Base-by-base conservation (phyloP, 2,888 invertebrate genomes). In the Pterobdella sp. region DNA sequence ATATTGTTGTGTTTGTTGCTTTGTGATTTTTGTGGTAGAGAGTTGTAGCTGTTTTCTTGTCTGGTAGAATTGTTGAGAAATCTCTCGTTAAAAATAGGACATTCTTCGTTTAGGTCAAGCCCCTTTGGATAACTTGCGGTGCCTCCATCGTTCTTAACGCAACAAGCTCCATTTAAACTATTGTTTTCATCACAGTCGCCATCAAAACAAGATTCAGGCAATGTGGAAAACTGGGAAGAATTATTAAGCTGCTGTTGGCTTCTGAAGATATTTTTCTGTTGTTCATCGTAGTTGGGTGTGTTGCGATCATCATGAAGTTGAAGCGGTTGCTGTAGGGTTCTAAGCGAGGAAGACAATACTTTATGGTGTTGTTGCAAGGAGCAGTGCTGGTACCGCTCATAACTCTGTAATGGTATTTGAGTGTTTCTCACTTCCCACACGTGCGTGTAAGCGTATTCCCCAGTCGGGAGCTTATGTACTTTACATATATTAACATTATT, bases 361-460 rank as follows among this genome's bases (percentile, higher is more conserved):
- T 42, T 42, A 22, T 42, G 49, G 4, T n/a, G 29, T 26, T 22
- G 63, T 71, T 71, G 63, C 37, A 49, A 49, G n/a, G 1, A 29
- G 26, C 42, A 52, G 1, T 37, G 68, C 4, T 3, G 35, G 3
- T 7, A 18, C 4, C 32, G 69, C 52, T 68, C 37, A 4, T 68
- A 14, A 18, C 29, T 32, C 32, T 29, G 56, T 34, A 71, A 34
- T 34, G 74, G 74, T 32, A 74, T 70, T 49, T 74, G 74, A 0
- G 74, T 74, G 71, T 74, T 74, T 35, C 71, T 56, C 7, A 74
- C 71, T 35, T 74, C 68, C 74, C 74, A 74, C 31, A 74, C 74
- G 71, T 74, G 74, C 22, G 74, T 71, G 71, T 74, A 74, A 32
- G 71, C 74, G 74, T 74, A 74, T 37, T 74, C 74, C 29, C 74